Evolutionary conservation across 1,140 invertebrate genomes (phyloP), one percentile per base, ranked within the genome.

Genomic region (Octopus sinensis): DNA sequence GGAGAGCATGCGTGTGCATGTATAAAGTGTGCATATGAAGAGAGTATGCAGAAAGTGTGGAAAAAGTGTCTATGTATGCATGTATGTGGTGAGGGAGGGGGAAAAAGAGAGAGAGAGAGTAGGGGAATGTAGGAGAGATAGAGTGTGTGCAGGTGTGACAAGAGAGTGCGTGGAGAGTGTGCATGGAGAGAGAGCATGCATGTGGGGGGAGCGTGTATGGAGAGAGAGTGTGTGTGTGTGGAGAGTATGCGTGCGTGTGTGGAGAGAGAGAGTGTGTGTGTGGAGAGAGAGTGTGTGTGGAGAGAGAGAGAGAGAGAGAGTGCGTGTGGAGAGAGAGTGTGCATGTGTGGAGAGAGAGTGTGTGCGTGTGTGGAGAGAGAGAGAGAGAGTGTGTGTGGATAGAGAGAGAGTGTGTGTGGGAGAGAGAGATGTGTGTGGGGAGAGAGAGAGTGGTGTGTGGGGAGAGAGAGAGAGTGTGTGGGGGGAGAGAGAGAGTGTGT

Each of bases 231-330:
- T 10, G 56, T 10, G 56, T 2, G 3, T 1, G 3, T 1, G 3
- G 17, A 62, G 56, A 62, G 56, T 7, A 17, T 10, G 56, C 1
- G 56, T 12, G 56, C 1, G 56, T 12, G 56, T 12, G 56, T 1
- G 4, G 56, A 62, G 56, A 62, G 56, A 62, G 56, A 62, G 17
- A 17, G 17, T 9, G 9, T 9, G 17, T 9, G 17, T 9, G 56
- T 1, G 3, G 17, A 17, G 17, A 62, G 56, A 62, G 56, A 2
- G 56, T 12, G 56, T 12, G 56, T 9, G 56, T 9, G 17, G 1
- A 3, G 1, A 3, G 1, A 3, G 0, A 3, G 0, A 3, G 17
- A 17, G 9, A 17, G 17, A 17, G 17, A 0, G 56, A 1, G 56
- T 12, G 56, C 1, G 56, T 12, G 56, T 2, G 17, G 56, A 62